Base-by-base conservation (phyloP, 2,888 invertebrate species). In the Brassicogethes aeneus region DNA sequence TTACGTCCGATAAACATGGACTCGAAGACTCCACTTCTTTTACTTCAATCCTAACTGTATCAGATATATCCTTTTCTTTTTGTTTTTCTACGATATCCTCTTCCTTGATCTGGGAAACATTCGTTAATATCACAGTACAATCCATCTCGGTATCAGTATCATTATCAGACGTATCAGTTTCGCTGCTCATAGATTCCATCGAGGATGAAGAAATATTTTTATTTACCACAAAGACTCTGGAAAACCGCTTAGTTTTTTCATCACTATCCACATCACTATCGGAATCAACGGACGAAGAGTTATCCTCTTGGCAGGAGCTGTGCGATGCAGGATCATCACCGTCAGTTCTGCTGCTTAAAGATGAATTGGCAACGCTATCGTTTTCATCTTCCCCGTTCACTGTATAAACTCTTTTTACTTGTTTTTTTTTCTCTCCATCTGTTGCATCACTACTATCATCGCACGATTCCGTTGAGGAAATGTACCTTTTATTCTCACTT, bases 171-270 rank as follows among this genome's bases (percentile, higher is more conserved):
- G 78, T 77, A 52, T 79, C 75, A 36, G 72, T 76, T 36, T 79
- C 77, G 32, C 74, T 68, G 39, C 76, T 78, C 17, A 39, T 46
- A 10, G 53, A 50, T 3, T 47, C 51, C 13, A 56, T 50, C 10
- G 54, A 53, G 1, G 57, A 77, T 2, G 78, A 77, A 37, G 75
- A 73, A 14, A 69, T 70, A 37, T 60, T 61, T 3, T 77, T 78
- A 55, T 82, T 82, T 14, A 82, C 80, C 1, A 82, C 76, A 58
- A 82, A 82, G 13, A 82, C 79, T 40, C 80, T 74, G 23, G 79
- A 79, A 57, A 82, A 83, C 30, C 69, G 64, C 38, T 70, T 70
- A 8, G 71, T 66, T 37, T 71, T 69, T 50, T 74, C 74, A 52
- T 74, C 72, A 13, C 69, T 71, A 49, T 74, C 73, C 2, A 65